A percentile compares a stretch with the other conserved stretches of the same genome.
Evolutionary conservation across 2,888 invertebrate genomes (phyloP).

Genomic region (Leucophenga maculata): DNA sequence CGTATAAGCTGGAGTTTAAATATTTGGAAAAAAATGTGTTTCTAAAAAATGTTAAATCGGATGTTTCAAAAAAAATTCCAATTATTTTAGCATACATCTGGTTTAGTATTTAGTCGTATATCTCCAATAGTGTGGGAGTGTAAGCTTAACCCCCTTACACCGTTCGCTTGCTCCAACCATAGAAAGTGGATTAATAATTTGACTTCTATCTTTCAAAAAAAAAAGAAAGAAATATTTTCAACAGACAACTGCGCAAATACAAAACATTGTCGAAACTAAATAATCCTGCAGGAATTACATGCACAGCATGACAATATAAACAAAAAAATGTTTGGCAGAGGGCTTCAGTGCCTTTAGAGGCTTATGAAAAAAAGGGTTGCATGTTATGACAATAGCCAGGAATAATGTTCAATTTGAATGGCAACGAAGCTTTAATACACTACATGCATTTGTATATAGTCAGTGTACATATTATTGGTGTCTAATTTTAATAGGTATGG

Average conservation of each 20-base stretch:
- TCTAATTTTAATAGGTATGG: no score
- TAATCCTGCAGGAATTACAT: slow-evolving; percentile 11
- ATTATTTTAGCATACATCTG: slow-evolving; percentile 7
- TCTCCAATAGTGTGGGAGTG: neutral
- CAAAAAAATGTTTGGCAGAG: neutral
- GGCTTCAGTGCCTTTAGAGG: no score
- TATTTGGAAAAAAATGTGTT: slow-evolving; percentile 7
- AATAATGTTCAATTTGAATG: no score
- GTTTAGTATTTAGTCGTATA: neutral
- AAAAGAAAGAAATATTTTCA: slow-evolving; percentile 10
- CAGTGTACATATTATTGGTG: no score
- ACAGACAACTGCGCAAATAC: slow-evolving; percentile 7
- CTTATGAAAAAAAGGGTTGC: no score
- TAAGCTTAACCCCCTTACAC: no score
- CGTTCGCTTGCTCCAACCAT: neutral
- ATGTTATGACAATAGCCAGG: no score
- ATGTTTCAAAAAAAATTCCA: neutral
- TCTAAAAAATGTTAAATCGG: neutral
- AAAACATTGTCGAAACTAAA: slow-evolving; percentile 1
- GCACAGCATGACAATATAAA: slow-evolving; percentile 21
- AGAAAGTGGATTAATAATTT: slow-evolving; percentile 10
- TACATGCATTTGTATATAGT: no score
- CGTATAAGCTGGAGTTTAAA: neutral
- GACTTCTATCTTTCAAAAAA: neutral
- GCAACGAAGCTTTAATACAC: no score